Conservation (phyloP, 2,888 invertebrate species). For the Lottia scabra region DNA sequence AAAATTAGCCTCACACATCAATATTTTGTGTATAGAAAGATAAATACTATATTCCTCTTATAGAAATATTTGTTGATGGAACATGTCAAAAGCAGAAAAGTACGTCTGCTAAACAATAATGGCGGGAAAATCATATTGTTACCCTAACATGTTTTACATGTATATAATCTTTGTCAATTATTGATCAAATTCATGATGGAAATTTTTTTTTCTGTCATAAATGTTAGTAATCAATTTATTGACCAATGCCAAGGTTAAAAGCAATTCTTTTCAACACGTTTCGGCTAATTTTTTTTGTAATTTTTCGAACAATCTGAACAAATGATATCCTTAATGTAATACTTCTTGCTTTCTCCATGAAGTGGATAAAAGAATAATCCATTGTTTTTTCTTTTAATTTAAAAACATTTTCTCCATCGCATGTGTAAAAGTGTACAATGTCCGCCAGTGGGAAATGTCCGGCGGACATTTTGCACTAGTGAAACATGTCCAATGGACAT, state of each 20-base stretch:
- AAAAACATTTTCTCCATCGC: too few relatives aligned
- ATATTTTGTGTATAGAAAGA: not conserved
- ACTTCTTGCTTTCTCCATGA: too few relatives aligned
- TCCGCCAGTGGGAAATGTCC: too few relatives aligned
- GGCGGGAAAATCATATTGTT: not conserved
- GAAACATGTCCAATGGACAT: too few relatives aligned
- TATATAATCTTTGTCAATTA: conserved; percentile 4
- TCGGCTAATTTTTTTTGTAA: not conserved
- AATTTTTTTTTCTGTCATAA: not conserved
- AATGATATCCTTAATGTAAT: too few relatives aligned
- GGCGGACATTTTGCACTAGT: too few relatives aligned
- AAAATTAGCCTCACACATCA: not conserved
- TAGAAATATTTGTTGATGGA: not conserved
- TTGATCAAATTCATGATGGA: not conserved
- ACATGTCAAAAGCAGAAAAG: not conserved
- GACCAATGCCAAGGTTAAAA: not conserved
- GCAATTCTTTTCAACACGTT: not conserved
- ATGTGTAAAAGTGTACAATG: too few relatives aligned
- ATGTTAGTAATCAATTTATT: conserved; percentile 1
- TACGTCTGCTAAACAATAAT: not conserved
- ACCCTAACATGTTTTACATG: conserved; percentile 6
- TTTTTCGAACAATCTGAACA: too few relatives aligned
- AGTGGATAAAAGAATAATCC: too few relatives aligned
- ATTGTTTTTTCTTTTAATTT: too few relatives aligned
- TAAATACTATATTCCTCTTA: not conserved